Conservation (phyloP, 2,113 vertebrate genomes). For the Lepus europaeus region DNA sequence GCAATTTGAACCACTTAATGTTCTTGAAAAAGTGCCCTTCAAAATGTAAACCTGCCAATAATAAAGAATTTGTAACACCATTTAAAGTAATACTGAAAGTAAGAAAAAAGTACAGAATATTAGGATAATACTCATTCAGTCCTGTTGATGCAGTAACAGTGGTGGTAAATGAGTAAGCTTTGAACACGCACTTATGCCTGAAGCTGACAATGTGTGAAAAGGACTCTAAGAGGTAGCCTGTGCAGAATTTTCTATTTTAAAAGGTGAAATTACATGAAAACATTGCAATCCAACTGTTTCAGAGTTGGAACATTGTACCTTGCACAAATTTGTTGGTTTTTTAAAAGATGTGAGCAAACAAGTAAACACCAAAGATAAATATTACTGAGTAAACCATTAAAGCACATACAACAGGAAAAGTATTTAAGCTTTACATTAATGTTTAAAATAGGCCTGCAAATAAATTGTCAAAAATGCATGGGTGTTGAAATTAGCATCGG, state of each 20-base stretch:
- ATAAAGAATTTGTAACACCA: neutral
- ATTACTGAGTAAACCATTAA: neutral
- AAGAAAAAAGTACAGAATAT: neutral
- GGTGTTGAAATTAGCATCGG: constrained; percentile 33
- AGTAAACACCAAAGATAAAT: neutral
- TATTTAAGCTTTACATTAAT: constrained; percentile 33
- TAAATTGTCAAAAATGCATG: constrained; percentile 49
- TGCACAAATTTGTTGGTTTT: neutral
- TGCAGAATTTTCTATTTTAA: constrained; percentile 48
- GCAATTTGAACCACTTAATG: constrained; percentile 23
- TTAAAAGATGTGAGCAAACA: neutral
- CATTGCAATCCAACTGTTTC: constrained; percentile 49
- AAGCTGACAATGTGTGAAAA: constrained; percentile 32
- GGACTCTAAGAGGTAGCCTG: neutral
- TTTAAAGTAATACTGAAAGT: constrained; percentile 31
- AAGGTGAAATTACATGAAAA: constrained; percentile 18
- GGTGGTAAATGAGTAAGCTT: neutral
- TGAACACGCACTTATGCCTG: neutral
- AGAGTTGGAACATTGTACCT: neutral
- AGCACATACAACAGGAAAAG: neutral
- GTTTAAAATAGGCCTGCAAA: constrained; percentile 25
- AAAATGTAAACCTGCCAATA: constrained; percentile 57
- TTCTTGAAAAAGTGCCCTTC: constrained; percentile 47
- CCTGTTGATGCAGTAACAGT: constrained; percentile 21
- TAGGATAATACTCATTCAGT: constrained; percentile 12